Evolutionary conservation across 2,888 invertebrate species (phyloP), one percentile per base, ranked within the genome.

Genomic region (Acholoe squamosa): DNA sequence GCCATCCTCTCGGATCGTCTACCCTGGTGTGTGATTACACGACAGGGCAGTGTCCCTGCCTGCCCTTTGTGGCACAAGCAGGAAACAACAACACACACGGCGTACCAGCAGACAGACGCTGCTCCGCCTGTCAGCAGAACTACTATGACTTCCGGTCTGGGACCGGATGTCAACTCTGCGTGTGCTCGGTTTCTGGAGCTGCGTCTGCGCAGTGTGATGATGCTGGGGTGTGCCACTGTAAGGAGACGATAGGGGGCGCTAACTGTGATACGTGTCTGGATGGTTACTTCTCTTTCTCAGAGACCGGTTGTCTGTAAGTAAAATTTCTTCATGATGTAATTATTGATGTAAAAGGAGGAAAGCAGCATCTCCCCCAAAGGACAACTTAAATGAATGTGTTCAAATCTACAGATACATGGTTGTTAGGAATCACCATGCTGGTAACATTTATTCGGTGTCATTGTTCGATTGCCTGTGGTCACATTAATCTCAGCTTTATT

Each of bases 31-130:
- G 96, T 93, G 97, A 98, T 94, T 96, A 96, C 92, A 96, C 96
- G 92, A 97, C 97, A 12, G 98, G 98, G 0, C 97, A 97, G 94
- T 99, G 99, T 95, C 97, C 97, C 92, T 99, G 99, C 95, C 94
- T 94, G 89, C 92, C 93, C 33, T 96, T 96, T 89, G 93, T 94
- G 0, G 93, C 93, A 19, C 25, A 56, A 12, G 12, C 25, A 3
- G 92, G 92, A 16, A 76, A 92, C 71, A 52, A 76, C 14, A 91
- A 91, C 80, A 88, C 90, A 0, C 84, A 12, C 33, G 91, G 90
- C 5, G 51, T 71, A 31, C 52, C 33, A 28, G 90, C 77, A 14
- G 93, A 92, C 88, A 92, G 90, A 12, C 91, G 91, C 16, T 94
- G 94, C 91, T 84, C 90, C 14, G 67, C 91, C 67, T 94, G 94